A percentile compares a stretch with the other conserved stretches of the same genome.
These are phyloP conservation scores for Mechanitis messenoides DNA, from an alignment of 2,888 invertebrate species.

Conservation along the genomic window DNA sequence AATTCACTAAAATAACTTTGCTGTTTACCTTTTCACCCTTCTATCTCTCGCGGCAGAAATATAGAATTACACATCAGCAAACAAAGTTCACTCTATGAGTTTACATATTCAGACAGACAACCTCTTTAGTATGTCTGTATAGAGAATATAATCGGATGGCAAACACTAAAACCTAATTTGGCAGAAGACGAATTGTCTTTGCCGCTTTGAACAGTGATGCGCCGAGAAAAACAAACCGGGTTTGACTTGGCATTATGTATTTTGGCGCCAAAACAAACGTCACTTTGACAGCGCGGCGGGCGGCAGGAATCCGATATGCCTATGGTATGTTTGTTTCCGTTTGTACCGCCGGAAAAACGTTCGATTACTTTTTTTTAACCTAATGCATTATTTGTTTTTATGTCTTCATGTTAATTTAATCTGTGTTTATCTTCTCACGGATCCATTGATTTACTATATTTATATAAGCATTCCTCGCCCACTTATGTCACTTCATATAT, in stretches of 20 bases:
- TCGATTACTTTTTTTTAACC: conserved; percentile 60
- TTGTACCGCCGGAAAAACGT: conserved; percentile 68
- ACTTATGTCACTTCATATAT: conserved; percentile 3
- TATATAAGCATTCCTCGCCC: conserved; percentile 4
- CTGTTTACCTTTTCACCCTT: conserved; percentile 75
- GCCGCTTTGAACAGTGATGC: conserved; percentile 56
- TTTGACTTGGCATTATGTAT: conserved; percentile 73
- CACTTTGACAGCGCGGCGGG: conserved; percentile 74
- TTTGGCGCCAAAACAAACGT: conserved; percentile 77
- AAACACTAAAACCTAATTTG: conserved; percentile 29
- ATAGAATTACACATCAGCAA: conserved; percentile 70
- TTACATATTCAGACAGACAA: conserved; percentile 8
- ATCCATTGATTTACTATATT: conserved; percentile 19
- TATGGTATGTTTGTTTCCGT: conserved; percentile 68
- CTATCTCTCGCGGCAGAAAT: conserved; percentile 70
- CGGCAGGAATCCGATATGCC: conserved; percentile 71
- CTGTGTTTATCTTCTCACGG: conserved; percentile 28
- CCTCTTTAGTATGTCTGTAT: conserved; percentile 30
- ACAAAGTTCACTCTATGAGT: conserved; percentile 33
- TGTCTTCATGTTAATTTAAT: conserved; percentile 30
- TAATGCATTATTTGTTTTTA: conserved; percentile 42
- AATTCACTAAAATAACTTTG: conserved; percentile 72
- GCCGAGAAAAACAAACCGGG: conserved; percentile 73
- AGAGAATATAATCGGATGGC: conserved; percentile 41
- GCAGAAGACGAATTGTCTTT: conserved; percentile 43